A percentile compares a stretch with the other conserved stretches of the same genome.
phyloP scores from a whole-genome alignment of 2,797 vertebrate genomes.

The Acropternis orthonyx region DNA sequence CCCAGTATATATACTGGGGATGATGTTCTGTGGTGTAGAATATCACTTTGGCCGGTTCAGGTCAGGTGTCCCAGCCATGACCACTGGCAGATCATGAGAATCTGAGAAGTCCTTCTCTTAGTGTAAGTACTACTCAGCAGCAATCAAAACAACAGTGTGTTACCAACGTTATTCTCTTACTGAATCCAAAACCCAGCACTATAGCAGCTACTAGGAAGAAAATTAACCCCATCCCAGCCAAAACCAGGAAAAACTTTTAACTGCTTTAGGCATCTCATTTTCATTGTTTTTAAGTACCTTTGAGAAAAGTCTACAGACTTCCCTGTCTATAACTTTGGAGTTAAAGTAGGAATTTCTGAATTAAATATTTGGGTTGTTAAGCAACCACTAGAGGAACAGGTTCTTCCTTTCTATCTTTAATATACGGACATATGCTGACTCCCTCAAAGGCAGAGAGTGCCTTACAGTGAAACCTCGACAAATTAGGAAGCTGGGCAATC shows the following conservation, averaged over 20 bases:
- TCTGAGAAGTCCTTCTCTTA: background rate
- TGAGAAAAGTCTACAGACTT: background rate
- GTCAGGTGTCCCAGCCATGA: background rate
- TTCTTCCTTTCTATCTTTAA: background rate
- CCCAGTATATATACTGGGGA: too few species aligned
- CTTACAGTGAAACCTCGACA: background rate
- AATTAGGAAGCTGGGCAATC: background rate
- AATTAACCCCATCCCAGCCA: background rate
- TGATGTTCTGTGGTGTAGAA: background rate
- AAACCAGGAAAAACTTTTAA: background rate
- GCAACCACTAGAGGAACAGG: background rate
- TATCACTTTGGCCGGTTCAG: background rate
- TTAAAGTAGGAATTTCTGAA: background rate
- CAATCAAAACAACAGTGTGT: background rate
- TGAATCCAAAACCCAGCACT: background rate
- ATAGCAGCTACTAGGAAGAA: background rate
- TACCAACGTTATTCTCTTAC: background rate
- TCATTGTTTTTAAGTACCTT: background rate
- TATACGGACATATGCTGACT: too few species aligned
- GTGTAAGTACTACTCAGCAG: background rate
- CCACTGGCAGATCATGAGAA: background rate
- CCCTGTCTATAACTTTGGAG: background rate
- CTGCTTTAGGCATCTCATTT: background rate
- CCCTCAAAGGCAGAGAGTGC: background rate
- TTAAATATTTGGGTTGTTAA: background rate